Evolutionary conservation across 2,888 invertebrate genomes (phyloP).

Genomic region (Notodonta dromedarius): DNA sequence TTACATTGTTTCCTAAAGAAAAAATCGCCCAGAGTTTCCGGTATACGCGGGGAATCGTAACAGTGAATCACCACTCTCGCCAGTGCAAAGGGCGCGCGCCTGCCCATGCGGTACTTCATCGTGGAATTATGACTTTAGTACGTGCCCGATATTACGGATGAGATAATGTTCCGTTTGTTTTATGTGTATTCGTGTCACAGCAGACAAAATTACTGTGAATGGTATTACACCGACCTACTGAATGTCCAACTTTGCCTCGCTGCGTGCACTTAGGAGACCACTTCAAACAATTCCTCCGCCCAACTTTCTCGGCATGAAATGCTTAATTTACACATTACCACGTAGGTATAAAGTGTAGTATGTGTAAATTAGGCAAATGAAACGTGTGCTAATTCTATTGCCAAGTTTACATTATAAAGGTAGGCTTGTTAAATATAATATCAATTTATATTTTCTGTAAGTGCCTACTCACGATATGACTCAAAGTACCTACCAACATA

Average conservation of each 20-base stretch:
- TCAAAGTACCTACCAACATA: no score
- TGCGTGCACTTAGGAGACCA: slow-evolving; percentile 30
- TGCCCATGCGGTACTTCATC: slow-evolving; percentile 75
- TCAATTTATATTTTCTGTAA: background rate
- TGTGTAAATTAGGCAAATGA: slow-evolving; percentile 16
- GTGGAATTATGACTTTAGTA: slow-evolving; percentile 76
- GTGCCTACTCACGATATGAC: background rate
- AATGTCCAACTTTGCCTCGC: slow-evolving; percentile 39
- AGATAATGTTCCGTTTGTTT: slow-evolving; percentile 72
- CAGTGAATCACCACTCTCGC: slow-evolving; percentile 69
- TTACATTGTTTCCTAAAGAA: slow-evolving; percentile 47
- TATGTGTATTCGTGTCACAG: slow-evolving; percentile 68
- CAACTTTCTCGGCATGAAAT: slow-evolving; percentile 32
- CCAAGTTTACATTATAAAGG: background rate
- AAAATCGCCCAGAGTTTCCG: slow-evolving; percentile 29
- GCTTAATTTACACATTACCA: slow-evolving; percentile 17
- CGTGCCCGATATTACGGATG: slow-evolving; percentile 77
- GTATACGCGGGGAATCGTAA: slow-evolving; percentile 59
- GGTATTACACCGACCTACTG: slow-evolving; percentile 33
- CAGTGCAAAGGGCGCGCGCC: slow-evolving; percentile 65
- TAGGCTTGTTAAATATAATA: background rate
- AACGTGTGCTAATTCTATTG: slow-evolving; percentile 4
- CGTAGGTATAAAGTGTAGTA: slow-evolving; percentile 11
- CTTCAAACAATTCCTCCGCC: slow-evolving; percentile 24
- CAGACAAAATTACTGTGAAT: slow-evolving; percentile 59